A percentile compares a stretch with the other conserved stretches of the same genome.
Conservation (phyloP, 2,797 vertebrate genomes). For the Ceryle rudis region DNA sequence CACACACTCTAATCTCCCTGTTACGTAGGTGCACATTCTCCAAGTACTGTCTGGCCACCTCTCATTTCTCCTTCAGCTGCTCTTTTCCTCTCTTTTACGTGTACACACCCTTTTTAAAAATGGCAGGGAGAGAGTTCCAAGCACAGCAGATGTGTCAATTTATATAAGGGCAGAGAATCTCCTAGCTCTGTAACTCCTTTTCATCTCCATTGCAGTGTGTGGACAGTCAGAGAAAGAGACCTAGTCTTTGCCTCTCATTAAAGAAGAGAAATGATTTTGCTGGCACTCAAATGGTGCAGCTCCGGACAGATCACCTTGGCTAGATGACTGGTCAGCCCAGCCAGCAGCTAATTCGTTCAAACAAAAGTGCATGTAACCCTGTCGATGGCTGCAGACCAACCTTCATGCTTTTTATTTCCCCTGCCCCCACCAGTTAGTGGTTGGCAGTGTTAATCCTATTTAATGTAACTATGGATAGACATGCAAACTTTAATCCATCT, state of each 20-base stretch:
- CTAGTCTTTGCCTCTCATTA: not conserved
- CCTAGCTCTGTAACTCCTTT: not conserved
- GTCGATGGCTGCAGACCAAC: not conserved
- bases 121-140: not conserved
- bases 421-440: not conserved
- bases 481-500: not conserved
- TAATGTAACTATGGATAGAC: not conserved
- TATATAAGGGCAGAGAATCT: not conserved
- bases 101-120: not conserved
- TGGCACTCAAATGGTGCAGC: not conserved
- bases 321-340: not conserved
- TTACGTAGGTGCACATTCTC: not conserved
- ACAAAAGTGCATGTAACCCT: not conserved
- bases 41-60: not conserved
- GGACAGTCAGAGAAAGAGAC: not conserved
- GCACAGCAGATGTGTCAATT: fast-evolving
- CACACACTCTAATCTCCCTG: not conserved
- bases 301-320: constrained; percentile 15
- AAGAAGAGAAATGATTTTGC: not conserved
- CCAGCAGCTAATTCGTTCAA: not conserved
- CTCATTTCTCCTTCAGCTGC: constrained; percentile 29
- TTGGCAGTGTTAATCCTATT: constrained; percentile 23
- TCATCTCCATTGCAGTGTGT: not conserved
- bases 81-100: not conserved
- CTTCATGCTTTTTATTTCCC: not conserved